phyloP scores from a whole-genome alignment of 1,140 invertebrate species.

The Dreissena rostriformis region DNA sequence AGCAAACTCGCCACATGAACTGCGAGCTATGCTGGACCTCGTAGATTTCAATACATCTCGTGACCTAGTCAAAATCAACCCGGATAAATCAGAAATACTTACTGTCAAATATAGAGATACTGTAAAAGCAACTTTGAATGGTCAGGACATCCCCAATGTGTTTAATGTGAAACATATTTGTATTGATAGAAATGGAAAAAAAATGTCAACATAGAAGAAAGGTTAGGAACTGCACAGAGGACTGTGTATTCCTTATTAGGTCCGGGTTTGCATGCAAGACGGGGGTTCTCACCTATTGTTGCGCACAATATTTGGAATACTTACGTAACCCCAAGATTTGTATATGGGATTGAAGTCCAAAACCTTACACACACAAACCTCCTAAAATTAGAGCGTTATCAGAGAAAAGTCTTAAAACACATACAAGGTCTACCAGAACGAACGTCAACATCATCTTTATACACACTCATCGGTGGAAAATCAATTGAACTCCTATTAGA shows the following conservation, averaged over 20 bases:
- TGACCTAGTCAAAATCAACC: not conserved
- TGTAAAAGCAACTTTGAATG: not conserved
- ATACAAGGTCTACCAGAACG: slow-evolving; percentile 7
- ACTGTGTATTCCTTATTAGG: not conserved
- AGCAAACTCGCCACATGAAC: not conserved
- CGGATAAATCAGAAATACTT: slow-evolving; percentile 6
- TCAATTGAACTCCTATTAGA: not conserved
- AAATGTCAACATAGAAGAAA: not conserved
- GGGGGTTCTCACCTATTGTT: not conserved
- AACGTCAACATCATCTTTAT: not conserved
- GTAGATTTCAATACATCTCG: slow-evolving; percentile 4
- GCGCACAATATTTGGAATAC: slow-evolving; percentile 1
- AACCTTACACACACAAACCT: not conserved
- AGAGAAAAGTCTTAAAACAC: not conserved
- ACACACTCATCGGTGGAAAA: not conserved
- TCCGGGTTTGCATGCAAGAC: slow-evolving; percentile 5
- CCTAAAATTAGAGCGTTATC: not conserved
- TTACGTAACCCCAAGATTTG: not conserved
- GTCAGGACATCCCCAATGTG: not conserved
- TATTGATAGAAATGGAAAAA: not conserved
- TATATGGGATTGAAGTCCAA: slow-evolving; percentile 1
- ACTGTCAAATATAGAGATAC: not conserved
- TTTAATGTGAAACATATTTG: not conserved
- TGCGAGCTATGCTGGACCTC: slow-evolving; percentile 1
- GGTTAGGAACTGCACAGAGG: not conserved